These are phyloP conservation scores for Steinernema scapterisci DNA, from an alignment of 2,888 invertebrate genomes.

Conservation along the genomic window DNA sequence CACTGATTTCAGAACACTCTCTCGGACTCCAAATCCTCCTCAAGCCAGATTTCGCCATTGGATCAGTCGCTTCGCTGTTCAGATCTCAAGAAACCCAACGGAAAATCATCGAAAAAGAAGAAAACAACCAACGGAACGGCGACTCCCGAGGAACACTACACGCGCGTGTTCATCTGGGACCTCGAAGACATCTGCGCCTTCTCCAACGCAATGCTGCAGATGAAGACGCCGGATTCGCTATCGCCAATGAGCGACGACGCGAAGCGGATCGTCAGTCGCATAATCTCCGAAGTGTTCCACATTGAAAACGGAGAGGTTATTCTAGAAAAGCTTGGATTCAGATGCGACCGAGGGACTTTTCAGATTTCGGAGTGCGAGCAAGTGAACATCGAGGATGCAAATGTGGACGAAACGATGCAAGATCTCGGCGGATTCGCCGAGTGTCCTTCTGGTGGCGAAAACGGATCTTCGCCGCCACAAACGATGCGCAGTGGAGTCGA, in stretches of 20 bases:
- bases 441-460: not conserved
- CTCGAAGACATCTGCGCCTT: slow-evolving; percentile 39
- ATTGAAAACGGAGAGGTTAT: slow-evolving; percentile 31
- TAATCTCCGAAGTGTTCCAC: slow-evolving; percentile 33
- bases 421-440: slow-evolving; percentile 18
- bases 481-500: slow-evolving; percentile 37
- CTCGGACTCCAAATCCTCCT: not conserved
- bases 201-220: not conserved
- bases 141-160: slow-evolving; percentile 38
- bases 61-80: not conserved
- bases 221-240: slow-evolving; percentile 12
- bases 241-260: not conserved
- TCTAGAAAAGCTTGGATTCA: not conserved
- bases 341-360: not conserved
- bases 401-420: slow-evolving; percentile 41
- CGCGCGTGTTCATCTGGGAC: slow-evolving; percentile 45
- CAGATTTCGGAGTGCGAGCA: slow-evolving; percentile 42
- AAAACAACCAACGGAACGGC: slow-evolving; percentile 33
- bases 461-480: not conserved
- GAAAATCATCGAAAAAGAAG: slow-evolving; percentile 31
- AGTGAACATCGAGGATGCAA: slow-evolving; percentile 42
- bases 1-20: not conserved
- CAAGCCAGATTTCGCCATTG: not conserved
- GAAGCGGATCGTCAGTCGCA: slow-evolving; percentile 33
- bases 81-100: not conserved